phyloP scores from a whole-genome alignment of 2,888 invertebrate species.

The Rotaria magnacalcarata region DNA sequence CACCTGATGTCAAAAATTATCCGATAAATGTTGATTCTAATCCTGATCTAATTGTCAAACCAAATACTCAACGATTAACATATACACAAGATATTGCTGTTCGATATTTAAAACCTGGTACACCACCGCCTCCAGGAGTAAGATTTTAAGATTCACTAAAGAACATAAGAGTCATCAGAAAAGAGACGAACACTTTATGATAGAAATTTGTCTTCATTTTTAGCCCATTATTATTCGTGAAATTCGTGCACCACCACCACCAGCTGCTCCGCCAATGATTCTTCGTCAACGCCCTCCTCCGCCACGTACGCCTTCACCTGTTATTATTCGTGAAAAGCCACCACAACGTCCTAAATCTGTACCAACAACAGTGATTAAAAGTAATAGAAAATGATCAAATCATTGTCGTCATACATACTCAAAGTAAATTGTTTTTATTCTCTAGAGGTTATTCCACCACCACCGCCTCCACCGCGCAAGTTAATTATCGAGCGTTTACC shows the following conservation, averaged over 20 bases:
- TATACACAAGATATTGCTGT: slow-evolving; percentile 44
- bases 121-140: slow-evolving; percentile 44
- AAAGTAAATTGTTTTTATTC: background rate
- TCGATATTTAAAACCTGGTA: slow-evolving; percentile 41
- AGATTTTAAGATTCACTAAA: background rate
- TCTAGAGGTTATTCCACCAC: slow-evolving; percentile 1
- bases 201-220: too few species aligned
- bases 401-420: too few species aligned
- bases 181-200: too few species aligned
- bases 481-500: slow-evolving; percentile 43
- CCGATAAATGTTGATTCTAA: slow-evolving; percentile 42
- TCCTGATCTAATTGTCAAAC: slow-evolving; percentile 40
- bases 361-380: slow-evolving; percentile 40
- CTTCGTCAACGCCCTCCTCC: slow-evolving; percentile 42
- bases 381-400: background rate
- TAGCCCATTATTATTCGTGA: slow-evolving; percentile 30
- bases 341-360: slow-evolving; percentile 37
- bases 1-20: slow-evolving; percentile 32
- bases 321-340: slow-evolving; percentile 43
- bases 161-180: too few species aligned
- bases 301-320: slow-evolving; percentile 40
- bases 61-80: slow-evolving; percentile 37
- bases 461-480: slow-evolving; percentile 45
- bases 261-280: slow-evolving; percentile 42
- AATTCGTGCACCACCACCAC: slow-evolving; percentile 31